A percentile compares a stretch with the other conserved stretches of the same genome.
Evolutionary conservation across 2,888 invertebrate species (phyloP).

Genomic region (Andricus quercusramuli): DNA sequence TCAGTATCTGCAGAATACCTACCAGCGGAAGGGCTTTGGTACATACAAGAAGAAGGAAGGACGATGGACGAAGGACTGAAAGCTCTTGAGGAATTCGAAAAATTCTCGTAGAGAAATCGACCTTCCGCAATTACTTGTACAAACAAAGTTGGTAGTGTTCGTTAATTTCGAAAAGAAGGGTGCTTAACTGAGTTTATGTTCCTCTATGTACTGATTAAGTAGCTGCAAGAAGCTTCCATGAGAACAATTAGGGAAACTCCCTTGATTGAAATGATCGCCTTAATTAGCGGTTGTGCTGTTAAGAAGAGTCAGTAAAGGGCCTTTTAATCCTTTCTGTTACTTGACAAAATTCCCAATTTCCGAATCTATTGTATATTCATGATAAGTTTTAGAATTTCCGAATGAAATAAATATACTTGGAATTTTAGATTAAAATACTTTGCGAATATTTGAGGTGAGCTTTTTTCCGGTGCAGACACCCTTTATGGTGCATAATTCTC

Average conservation of each 20-base stretch:
- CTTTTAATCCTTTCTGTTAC: not conserved
- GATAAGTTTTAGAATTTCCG: not conserved
- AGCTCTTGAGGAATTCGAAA: not conserved
- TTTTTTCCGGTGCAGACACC: constrained; percentile 21
- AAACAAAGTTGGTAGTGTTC: constrained; percentile 29
- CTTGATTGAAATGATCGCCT: not conserved
- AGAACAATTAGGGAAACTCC: not conserved
- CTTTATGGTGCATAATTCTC: constrained; percentile 51
- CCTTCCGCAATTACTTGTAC: constrained; percentile 29
- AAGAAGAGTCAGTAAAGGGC: not conserved
- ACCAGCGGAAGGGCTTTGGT: constrained; percentile 1
- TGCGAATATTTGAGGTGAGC: constrained; percentile 25
- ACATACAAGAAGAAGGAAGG: not conserved
- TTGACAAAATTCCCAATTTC: not conserved
- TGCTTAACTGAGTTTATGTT: constrained; percentile 1
- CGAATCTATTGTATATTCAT: not conserved
- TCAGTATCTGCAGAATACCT: not conserved
- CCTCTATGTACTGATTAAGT: constrained; percentile 4
- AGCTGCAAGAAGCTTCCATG: not conserved
- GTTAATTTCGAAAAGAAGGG: constrained; percentile 27
- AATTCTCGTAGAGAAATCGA: not conserved
- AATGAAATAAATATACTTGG: not conserved
- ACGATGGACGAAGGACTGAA: not conserved
- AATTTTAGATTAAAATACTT: constrained; percentile 8
- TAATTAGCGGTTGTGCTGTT: not conserved